Percentiles rank a stretch among this genome's conserved stretches.
Conservation (phyloP, 2,797 vertebrate genomes). For the Mionectes olivaceus region DNA sequence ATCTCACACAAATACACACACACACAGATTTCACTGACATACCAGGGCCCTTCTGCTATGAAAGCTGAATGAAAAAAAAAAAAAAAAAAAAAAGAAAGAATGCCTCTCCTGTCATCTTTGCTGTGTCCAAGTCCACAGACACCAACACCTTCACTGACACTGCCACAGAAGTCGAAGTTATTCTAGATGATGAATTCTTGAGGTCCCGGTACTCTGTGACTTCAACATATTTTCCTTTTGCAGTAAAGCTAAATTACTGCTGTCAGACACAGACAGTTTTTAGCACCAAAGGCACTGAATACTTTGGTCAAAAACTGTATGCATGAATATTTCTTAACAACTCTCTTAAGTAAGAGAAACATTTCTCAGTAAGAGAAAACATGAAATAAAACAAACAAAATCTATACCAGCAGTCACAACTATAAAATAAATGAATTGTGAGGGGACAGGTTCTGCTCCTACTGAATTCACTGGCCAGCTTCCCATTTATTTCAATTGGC, state of each 20-base stretch:
- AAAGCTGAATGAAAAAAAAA: background rate
- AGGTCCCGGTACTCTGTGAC: background rate
- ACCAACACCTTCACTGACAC: background rate
- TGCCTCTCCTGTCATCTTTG: background rate
- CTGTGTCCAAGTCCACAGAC: background rate
- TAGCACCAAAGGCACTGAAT: background rate
- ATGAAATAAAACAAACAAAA: background rate
- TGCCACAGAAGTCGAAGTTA: background rate
- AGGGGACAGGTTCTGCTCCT: background rate
- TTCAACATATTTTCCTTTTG: background rate
- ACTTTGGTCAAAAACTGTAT: background rate
- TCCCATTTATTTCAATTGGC: slow-evolving; percentile 11
- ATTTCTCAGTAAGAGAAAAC: background rate
- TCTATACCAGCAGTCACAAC: background rate
- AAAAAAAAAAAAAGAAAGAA: background rate
- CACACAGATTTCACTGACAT: background rate
- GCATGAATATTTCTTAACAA: background rate
- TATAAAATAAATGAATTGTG: background rate
- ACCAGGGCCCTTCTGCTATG: accelerated
- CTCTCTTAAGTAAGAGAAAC: background rate
- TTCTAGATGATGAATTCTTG: background rate
- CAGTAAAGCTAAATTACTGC: background rate
- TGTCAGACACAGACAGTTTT: background rate
- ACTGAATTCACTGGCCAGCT: background rate
- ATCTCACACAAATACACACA: background rate